Base-by-base conservation (phyloP, 2,113 vertebrate species). In the Labeo catla region DNA sequence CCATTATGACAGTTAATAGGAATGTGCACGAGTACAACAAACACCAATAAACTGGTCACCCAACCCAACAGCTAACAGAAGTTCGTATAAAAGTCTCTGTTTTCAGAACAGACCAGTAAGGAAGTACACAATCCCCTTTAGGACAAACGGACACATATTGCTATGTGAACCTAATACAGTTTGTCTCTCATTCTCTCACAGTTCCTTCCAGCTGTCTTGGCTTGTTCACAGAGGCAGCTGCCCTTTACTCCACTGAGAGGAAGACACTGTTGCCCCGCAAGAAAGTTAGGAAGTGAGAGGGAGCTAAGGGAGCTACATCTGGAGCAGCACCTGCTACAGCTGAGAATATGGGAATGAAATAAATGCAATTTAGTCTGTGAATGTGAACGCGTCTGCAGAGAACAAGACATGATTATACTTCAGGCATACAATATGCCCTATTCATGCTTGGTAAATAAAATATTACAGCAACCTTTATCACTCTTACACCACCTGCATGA, bases 181-280 rank as follows among this genome's bases (percentile, higher is more conserved):
- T 81, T 68, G 49, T n/a, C 66, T 50, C 28, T 39, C 47, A 3
- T 70, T 36, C 79, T 88, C 87, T 85, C 81, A 84, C 77, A 52
- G 76, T 85, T 84, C 76, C 81, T 86, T 91, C 81, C 94, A 95
- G 94, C 93, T 94, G 94, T 93, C 92, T 90, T 93, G 93, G 94
- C 93, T 92, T 88, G 88, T 83, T 87, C 81, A 74, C 16, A 81
- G 85, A 86, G 85, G 90, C 94, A 95, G 93, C 94, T 95, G 94
- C 92, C 92, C 88, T 90, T 92, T 86, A 89, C 88, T 92, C 92
- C 88, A 90, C 87, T 89, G 92, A 92, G 91, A 89, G 89, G 90
- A 92, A 84, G 87, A 86, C 88, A 79, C 65, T 85, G 86, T 70
- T 77, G 39, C 43, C 84, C 76, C 10, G 80, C 28, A 88, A 88